A percentile compares a stretch with the other conserved stretches of the same genome.
Conservation (phyloP, 2,797 vertebrate species). For the Microtus agrestis region DNA sequence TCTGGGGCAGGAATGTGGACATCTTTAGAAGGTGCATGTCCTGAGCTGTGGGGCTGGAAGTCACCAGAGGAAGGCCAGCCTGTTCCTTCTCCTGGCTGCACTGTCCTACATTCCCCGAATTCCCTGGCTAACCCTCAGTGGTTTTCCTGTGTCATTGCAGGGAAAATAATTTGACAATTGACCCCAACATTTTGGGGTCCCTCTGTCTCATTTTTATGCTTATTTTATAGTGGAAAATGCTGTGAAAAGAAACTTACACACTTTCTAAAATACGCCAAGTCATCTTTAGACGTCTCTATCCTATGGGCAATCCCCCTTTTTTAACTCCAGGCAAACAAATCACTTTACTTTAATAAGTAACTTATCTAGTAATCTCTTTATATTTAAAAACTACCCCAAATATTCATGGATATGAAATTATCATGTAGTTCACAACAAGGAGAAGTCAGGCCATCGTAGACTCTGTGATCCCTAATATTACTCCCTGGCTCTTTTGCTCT, state of each 20-base stretch:
- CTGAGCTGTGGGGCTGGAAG: constrained; percentile 7
- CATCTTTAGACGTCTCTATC: constrained; percentile 41
- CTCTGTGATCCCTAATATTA: background rate
- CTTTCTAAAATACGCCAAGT: constrained; percentile 47
- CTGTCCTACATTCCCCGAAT: constrained; percentile 33
- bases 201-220: constrained; percentile 27
- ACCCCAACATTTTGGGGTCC: background rate
- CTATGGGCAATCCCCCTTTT: background rate
- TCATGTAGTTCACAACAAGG: background rate
- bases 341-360: constrained; percentile 41
- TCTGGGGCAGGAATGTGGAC: constrained; percentile 40
- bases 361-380: background rate
- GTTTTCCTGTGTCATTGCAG: background rate
- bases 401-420: background rate
- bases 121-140: background rate
- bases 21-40: constrained; percentile 66
- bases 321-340: constrained; percentile 25
- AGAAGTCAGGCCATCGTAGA: background rate
- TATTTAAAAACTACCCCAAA: constrained; percentile 23
- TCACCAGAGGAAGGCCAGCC: constrained; percentile 18
- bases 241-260: background rate
- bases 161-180: constrained; percentile 26
- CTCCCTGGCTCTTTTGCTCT: background rate
- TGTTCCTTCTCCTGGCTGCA: constrained; percentile 41
- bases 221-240: constrained; percentile 17